phyloP scores from a whole-genome alignment of 2,113 vertebrate genomes.

The Hydropotes inermis region DNA sequence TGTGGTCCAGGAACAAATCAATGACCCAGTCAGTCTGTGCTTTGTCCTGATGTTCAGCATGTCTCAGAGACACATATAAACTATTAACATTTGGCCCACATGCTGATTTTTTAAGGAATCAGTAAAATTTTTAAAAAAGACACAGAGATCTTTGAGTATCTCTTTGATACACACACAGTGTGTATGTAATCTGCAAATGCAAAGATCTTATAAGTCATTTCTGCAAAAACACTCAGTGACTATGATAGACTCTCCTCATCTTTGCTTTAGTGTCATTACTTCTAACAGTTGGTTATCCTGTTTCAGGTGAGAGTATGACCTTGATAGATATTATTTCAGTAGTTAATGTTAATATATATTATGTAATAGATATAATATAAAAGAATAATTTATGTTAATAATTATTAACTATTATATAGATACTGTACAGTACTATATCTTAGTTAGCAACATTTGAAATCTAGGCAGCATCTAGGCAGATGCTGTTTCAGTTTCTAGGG shows the following conservation, averaged over 20 bases:
- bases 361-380: background rate
- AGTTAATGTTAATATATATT: background rate
- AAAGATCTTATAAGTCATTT: background rate
- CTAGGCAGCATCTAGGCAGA: background rate
- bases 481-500: background rate
- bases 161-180: background rate
- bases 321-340: background rate
- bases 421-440: background rate
- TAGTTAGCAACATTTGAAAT: background rate
- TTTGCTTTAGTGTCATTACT: background rate
- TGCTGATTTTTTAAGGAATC: background rate
- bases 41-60: fast-evolving
- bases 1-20: background rate
- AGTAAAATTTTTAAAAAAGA: background rate
- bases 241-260: background rate
- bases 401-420: background rate
- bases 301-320: background rate
- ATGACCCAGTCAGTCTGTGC: fast-evolving
- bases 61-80: too few relatives aligned
- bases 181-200: background rate
- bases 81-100: background rate
- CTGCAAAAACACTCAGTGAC: background rate
- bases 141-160: background rate
- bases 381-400: background rate
- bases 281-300: background rate